Evolutionary conservation across 2,888 invertebrate genomes (phyloP).

Genomic region (Oeneis ivallda): DNA sequence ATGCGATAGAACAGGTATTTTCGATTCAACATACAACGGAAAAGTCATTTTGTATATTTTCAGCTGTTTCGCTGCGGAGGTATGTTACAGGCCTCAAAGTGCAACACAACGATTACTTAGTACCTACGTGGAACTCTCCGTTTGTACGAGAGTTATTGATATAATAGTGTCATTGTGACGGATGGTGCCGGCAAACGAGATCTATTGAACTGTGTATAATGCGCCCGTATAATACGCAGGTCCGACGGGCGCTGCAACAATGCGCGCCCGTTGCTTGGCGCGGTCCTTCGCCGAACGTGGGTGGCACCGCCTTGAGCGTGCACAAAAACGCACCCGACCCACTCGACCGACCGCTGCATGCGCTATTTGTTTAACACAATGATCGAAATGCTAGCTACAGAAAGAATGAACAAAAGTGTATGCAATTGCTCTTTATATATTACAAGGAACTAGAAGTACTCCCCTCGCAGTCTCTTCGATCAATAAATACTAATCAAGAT

Average conservation of each 20-base stretch:
- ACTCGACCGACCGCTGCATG: conserved; percentile 48
- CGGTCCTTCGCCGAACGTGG: conserved; percentile 72
- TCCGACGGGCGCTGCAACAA: conserved; percentile 69
- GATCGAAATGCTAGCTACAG: conserved; percentile 34
- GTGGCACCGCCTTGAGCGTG: conserved; percentile 59
- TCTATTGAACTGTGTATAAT: conserved; percentile 78
- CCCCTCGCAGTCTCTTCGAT: no score
- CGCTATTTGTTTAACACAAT: conserved; percentile 47
- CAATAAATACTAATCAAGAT: no score
- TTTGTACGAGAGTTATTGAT: conserved; percentile 69
- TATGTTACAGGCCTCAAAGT: conserved; percentile 46
- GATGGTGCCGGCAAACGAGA: conserved; percentile 72
- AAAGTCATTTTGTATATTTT: no score
- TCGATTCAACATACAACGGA: no score
- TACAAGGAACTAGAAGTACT: neutral
- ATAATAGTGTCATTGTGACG: conserved; percentile 77
- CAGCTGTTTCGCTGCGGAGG: no score
- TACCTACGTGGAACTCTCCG: conserved; percentile 63
- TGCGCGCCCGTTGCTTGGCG: conserved; percentile 60
- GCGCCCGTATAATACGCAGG: conserved; percentile 74
- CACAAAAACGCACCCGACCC: conserved; percentile 67
- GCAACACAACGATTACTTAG: conserved; percentile 63
- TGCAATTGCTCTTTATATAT: neutral
- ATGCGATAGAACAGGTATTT: no score
- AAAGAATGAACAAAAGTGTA: conserved; percentile 26